Evolutionary conservation across 2,888 invertebrate species (phyloP), one percentile per base, ranked within the genome.

Genomic region (Chesias legatella): DNA sequence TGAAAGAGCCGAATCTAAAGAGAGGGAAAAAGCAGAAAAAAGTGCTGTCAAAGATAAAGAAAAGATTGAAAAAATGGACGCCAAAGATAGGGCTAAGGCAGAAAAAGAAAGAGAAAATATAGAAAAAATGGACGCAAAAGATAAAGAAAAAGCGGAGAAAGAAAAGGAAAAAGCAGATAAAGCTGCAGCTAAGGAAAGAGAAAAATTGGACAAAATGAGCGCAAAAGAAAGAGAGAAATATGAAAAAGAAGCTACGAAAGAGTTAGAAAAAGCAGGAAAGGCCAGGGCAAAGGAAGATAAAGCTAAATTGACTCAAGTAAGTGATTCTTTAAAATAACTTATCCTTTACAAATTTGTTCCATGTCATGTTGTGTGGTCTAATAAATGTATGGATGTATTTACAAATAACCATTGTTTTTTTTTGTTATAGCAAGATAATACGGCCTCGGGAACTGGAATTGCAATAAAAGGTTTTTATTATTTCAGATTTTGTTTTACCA

Each of bases 391-490:
- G n/a, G n/a, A n/a, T n/a, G n/a, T n/a, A n/a, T n/a, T n/a, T n/a
- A n/a, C n/a, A n/a, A n/a, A n/a, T n/a, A n/a, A n/a, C n/a, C n/a
- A n/a, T 22, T 44, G 10, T 13, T 31, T 20, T 55, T 49, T 44
- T 51, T 39, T 13, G 26, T 40, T 41, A 35, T 52, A 61, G 51
- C 51, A 41, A 37, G 25, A 26, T 11, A 25, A 24, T 26, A 35
- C 33, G 9, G 27, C 30, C 5, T 53, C 60, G 17, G 54, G 37
- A 3, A 44, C 57, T 3, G 53, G 60, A 33, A 60, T 68, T 30
- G 44, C 48, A n/a, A 31, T 67, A 10, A 44, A 53, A 55, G 68
- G 67, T 68, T 48, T 10, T 13, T 9, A 1, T 32, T 9, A 8
- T 6, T 29, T 5, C 8, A 24, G 8, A 5, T 8, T 28, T n/a